phyloP scores from a whole-genome alignment of 2,888 invertebrate species.

The Ophraella communa region DNA sequence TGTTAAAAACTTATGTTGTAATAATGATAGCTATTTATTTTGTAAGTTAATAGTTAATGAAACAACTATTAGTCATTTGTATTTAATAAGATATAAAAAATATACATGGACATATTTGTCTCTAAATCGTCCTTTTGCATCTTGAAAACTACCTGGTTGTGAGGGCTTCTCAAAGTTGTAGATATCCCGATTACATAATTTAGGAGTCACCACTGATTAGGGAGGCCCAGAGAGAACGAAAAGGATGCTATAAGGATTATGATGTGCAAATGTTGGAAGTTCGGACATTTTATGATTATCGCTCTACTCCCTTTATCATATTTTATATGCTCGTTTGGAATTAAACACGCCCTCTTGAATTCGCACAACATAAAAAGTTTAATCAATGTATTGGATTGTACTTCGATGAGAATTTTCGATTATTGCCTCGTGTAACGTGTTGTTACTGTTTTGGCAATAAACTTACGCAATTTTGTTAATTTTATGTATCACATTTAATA shows the following conservation, averaged over 20 bases:
- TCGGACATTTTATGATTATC: slow-evolving; percentile 41
- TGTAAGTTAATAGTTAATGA: no score
- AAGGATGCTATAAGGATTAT: slow-evolving; percentile 37
- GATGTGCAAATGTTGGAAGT: slow-evolving; percentile 44
- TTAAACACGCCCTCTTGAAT: slow-evolving; percentile 26
- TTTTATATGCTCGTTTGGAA: slow-evolving; percentile 27
- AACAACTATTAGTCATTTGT: no score
- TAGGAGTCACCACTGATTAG: background rate
- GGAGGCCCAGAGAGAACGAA: background rate
- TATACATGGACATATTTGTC: no score
- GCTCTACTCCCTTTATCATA: slow-evolving; percentile 29
- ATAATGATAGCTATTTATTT: no score
- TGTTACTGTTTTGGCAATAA: no score
- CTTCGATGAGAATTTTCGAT: slow-evolving; percentile 1
- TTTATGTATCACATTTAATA: no score
- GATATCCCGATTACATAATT: background rate
- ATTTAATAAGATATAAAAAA: no score
- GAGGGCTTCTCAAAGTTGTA: background rate
- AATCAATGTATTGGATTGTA: slow-evolving; percentile 9
- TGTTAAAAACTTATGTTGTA: no score
- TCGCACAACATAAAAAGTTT: slow-evolving; percentile 27
- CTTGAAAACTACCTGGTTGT: background rate
- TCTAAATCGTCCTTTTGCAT: no score
- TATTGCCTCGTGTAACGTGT: background rate
- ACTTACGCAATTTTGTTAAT: no score